Conservation (phyloP, 1,140 invertebrate genomes). For the Zaprionus davidi region DNA sequence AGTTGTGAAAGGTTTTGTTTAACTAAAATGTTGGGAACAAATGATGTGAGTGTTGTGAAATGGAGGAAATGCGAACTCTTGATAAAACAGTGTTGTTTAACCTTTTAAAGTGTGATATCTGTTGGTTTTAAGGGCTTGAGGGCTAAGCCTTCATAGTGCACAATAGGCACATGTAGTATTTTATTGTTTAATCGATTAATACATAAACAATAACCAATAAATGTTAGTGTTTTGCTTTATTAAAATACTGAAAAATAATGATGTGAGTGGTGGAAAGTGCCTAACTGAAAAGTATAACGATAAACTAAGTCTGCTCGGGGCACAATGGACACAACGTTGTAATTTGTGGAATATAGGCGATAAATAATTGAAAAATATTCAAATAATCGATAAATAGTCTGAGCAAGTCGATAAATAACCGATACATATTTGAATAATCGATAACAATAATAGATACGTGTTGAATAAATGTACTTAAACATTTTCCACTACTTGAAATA, state of each 20-base stretch:
- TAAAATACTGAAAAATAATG: neutral
- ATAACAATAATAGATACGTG: neutral
- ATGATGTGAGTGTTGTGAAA: constrained; percentile 54
- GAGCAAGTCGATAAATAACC: too few relatives aligned
- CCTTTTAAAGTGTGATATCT: neutral
- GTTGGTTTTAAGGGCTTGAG: neutral
- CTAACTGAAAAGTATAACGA: accelerated
- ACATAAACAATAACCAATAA: neutral
- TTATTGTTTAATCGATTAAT: too few relatives aligned
- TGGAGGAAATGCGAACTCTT: too few relatives aligned
- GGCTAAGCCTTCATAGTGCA: too few relatives aligned
- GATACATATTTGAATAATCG: neutral
- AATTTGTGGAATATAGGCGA: neutral
- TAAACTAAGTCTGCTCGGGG: neutral
- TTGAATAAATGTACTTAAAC: neutral
- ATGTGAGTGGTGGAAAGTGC: neutral
- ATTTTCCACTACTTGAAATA: too few relatives aligned
- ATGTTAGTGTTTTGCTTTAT: neutral
- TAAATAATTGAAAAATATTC: too few relatives aligned
- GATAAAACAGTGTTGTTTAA: neutral
- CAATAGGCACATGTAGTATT: too few relatives aligned
- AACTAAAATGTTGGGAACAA: constrained; percentile 62
- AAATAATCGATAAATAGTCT: neutral
- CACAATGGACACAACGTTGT: neutral
- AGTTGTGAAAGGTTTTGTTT: neutral